Evolutionary conservation across 1,140 invertebrate genomes (phyloP), one percentile per base, ranked within the genome.

Genomic region (Probaryconus sp.): DNA sequence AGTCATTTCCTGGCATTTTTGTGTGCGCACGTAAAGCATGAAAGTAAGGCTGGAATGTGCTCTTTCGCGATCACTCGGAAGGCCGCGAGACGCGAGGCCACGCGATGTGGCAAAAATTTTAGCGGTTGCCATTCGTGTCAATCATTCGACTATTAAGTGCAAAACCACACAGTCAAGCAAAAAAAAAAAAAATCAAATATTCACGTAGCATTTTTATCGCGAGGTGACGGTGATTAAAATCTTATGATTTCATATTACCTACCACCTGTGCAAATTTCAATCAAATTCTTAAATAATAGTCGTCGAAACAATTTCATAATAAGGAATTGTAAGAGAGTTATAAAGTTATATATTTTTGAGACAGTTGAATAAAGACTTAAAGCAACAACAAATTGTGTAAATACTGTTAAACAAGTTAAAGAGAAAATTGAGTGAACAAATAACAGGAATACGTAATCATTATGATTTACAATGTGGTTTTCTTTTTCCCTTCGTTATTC

Each of bases 1-100:
- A 76, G 67, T 76, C 30, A 76, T 76, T 76, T 71, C 30, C 55
- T 21, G 10, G 21, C 21, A 76, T 68, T 71, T 76, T 76, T 76
- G 31, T 56, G 20, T 7, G 48, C 61, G 38, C 35, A 10, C 60
- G 73, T 65, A 56, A 56, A 48, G 61, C 58, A 63, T 40, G 60
- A 47, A n/a, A 60, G 60, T 42, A 33, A 40, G 37, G n/a, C 31
- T 76, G 53, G 67, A 70, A 76, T 67, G 73, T 53, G 48, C 40
- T 70, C 65, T 56, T 58, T 50, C 17, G 18, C 37, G 73, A 60
- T 67, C 56, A 47, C 40, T 24, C 20, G 21, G 63, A 50, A 56
- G 31, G 51, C 31, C 53, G 30, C 58, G 21, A 63, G 31, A 58
- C 53, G 53, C 67, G 58, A 55, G 70, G 67, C 50, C 60, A 38